Conservation (phyloP, 2,797 vertebrate genomes). For the Betta splendens region DNA sequence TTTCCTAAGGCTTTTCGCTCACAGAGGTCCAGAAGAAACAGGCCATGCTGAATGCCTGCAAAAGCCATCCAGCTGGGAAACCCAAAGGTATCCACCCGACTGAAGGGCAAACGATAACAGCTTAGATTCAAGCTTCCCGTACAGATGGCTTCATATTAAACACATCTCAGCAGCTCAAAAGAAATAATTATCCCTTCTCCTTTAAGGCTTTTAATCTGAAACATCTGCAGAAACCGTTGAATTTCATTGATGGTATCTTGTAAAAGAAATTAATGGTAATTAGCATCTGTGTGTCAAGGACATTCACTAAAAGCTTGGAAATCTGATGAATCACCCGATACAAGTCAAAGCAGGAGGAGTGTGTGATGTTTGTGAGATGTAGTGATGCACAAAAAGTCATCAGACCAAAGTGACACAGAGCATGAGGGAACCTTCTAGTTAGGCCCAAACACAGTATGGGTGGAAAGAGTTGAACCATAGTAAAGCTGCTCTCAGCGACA, state of each 20-base stretch:
- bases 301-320: too few relatives aligned
- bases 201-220: not conserved
- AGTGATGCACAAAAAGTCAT: too few relatives aligned
- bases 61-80: slow-evolving; percentile 88
- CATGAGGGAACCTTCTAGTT: too few relatives aligned
- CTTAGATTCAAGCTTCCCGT: too few relatives aligned
- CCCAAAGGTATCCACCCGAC: slow-evolving; percentile 85
- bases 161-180: not conserved
- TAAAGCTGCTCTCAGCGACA: too few relatives aligned
- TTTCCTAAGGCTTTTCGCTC: slow-evolving; percentile 88
- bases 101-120: not conserved
- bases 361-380: too few relatives aligned
- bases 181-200: not conserved
- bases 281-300: not conserved
- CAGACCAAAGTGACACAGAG: too few relatives aligned
- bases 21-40: slow-evolving; percentile 95
- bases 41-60: slow-evolving; percentile 93
- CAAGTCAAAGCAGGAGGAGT: too few relatives aligned
- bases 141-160: not conserved
- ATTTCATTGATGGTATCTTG: not conserved
- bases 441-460: too few relatives aligned
- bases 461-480: too few relatives aligned
- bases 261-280: not conserved
- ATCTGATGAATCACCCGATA: too few relatives aligned
- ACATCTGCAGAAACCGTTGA: not conserved